These are phyloP conservation scores for Agrochola lychnidis DNA, from an alignment of 2,888 invertebrate species.

Conservation along the genomic window DNA sequence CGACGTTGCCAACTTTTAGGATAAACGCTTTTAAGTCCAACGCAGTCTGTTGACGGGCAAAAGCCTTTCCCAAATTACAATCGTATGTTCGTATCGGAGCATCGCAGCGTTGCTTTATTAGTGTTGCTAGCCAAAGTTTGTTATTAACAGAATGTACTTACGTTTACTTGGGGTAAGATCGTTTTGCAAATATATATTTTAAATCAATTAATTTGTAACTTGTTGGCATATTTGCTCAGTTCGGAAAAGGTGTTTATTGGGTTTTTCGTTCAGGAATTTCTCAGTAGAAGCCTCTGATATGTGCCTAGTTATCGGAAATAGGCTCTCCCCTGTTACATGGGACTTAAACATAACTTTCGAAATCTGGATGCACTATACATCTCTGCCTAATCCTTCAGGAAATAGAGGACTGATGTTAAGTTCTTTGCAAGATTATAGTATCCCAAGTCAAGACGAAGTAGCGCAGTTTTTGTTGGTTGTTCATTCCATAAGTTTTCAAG, in stretches of 20 bases:
- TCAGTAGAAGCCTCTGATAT: background rate
- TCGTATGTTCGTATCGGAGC: conserved; percentile 44
- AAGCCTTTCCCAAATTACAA: background rate
- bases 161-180: background rate
- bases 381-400: no score
- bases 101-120: conserved; percentile 42
- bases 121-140: conserved; percentile 53
- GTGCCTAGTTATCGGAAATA: no score
- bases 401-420: background rate
- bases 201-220: background rate
- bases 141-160: conserved; percentile 40
- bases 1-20: no score
- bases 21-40: no score
- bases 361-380: background rate
- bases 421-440: conserved; percentile 12
- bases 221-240: background rate
- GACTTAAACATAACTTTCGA: background rate
- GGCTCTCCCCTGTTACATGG: background rate
- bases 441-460: background rate
- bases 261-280: background rate
- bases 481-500: conserved; percentile 58
- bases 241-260: background rate
- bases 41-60: background rate
- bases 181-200: conserved; percentile 11
- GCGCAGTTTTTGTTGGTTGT: conserved; percentile 44